Evolutionary conservation across 2,797 vertebrate species (phyloP).

Genomic region (Pygocentrus nattereri): DNA sequence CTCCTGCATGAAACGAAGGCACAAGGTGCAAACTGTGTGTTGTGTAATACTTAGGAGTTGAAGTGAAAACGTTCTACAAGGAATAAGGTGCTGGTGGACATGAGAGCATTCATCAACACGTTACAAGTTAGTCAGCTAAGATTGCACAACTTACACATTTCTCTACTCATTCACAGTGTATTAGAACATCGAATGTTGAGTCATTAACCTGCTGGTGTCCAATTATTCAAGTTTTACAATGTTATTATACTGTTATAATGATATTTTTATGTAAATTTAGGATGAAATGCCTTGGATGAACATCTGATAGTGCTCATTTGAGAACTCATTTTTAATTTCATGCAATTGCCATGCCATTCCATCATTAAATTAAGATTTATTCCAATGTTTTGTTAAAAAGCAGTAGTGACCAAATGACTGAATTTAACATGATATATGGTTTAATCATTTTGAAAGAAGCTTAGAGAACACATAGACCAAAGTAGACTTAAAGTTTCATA

Average conservation of each 20-base stretch:
- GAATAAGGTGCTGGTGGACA: constrained; percentile 21
- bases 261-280: not conserved
- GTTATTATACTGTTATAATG: too few relatives aligned
- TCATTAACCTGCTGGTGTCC: not conserved
- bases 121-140: constrained; percentile 12
- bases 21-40: not conserved
- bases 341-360: not conserved
- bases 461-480: too few relatives aligned
- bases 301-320: not conserved
- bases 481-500: too few relatives aligned
- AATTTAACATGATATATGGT: too few relatives aligned
- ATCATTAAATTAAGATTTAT: not conserved
- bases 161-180: not conserved
- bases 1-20: not conserved
- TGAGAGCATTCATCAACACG: not conserved
- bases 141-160: not conserved
- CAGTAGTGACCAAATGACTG: too few relatives aligned
- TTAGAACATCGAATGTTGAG: not conserved
- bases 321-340: too few relatives aligned
- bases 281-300: not conserved
- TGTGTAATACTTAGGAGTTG: constrained; percentile 12
- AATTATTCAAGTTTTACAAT: not conserved
- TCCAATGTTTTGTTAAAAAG: too few relatives aligned
- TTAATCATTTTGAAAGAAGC: too few relatives aligned
- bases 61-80: not conserved